A percentile compares a stretch with the other conserved stretches of the same genome.
Evolutionary conservation across 2,797 vertebrate genomes (phyloP).

Genomic region (Scomberomorus guttatus): DNA sequence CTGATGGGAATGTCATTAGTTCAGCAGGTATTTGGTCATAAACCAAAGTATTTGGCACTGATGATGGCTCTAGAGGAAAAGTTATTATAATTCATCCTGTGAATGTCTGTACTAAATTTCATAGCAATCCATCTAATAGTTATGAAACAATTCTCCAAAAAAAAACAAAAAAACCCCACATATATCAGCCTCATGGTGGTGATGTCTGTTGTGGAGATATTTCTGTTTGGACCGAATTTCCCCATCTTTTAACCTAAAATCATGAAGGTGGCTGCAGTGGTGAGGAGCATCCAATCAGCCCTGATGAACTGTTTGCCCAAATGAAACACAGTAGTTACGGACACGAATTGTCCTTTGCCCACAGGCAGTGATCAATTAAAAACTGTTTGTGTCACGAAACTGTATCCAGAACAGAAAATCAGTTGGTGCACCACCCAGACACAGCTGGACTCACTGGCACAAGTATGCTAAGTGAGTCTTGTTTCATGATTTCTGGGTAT

Average conservation of each 20-base stretch:
- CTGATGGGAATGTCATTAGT: no score
- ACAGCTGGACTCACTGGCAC: conserved; percentile 5
- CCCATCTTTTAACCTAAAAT: not conserved
- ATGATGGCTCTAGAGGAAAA: no score
- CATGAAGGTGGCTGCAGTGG: not conserved
- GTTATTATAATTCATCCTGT: no score
- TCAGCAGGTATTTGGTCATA: no score
- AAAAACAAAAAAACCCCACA: no score
- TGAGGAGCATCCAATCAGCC: not conserved
- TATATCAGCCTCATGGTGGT: no score
- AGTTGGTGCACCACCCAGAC: not conserved
- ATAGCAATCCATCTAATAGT: no score
- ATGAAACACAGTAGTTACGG: not conserved
- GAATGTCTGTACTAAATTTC: no score
- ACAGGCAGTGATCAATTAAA: not conserved
- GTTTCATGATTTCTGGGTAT: not conserved
- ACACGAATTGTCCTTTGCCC: not conserved
- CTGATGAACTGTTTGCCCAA: not conserved
- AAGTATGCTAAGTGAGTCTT: not conserved
- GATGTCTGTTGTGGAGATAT: no score
- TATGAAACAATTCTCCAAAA: no score
- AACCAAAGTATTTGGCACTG: no score
- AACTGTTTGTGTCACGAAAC: not conserved
- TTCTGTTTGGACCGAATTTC: not conserved
- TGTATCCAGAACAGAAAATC: not conserved